Percentiles rank a stretch among this genome's conserved stretches.
phyloP scores from a whole-genome alignment of 2,888 invertebrate species.

The Keiferia lycopersicella region DNA sequence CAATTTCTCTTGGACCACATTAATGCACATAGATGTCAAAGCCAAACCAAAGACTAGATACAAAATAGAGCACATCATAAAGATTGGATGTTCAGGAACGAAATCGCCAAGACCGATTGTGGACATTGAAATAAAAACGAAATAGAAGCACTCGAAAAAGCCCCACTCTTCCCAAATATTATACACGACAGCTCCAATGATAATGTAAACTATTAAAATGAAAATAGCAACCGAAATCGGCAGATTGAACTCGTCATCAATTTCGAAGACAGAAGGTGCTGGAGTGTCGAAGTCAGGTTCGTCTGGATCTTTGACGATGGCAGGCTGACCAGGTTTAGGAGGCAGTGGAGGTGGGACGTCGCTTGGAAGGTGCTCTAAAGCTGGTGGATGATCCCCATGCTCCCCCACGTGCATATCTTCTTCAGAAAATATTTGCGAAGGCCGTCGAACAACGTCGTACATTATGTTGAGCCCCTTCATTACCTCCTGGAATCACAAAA shows the following conservation, averaged over 20 bases:
- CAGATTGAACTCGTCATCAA: constrained; percentile 96
- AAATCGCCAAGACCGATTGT: constrained; percentile 98
- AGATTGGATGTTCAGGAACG: constrained; percentile 92
- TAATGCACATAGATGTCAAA: constrained; percentile 98
- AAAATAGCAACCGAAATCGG: constrained; percentile 94
- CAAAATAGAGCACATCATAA: constrained; percentile 95
- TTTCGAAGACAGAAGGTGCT: constrained; percentile 88
- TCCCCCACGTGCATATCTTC: constrained; percentile 62
- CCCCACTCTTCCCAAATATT: constrained; percentile 91
- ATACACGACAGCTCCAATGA: constrained; percentile 91
- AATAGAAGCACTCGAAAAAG: constrained; percentile 97
- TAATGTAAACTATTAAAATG: constrained; percentile 92
- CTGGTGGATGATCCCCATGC: constrained; percentile 47
- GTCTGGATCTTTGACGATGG: constrained; percentile 54
- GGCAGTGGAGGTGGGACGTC: constrained; percentile 72
- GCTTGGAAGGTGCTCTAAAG: constrained; percentile 56
- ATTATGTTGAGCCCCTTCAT: constrained; percentile 91
- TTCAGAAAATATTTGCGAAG: constrained; percentile 84
- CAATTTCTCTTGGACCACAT: constrained; percentile 93
- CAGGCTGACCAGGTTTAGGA: constrained; percentile 61
- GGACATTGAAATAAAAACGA: constrained; percentile 97
- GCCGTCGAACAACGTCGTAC: constrained; percentile 89
- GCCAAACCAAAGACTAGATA: constrained; percentile 97
- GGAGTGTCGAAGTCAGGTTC: constrained; percentile 87
- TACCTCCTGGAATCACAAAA: constrained; percentile 83